Percentiles rank a stretch among this genome's conserved stretches.
phyloP scores from a whole-genome alignment of 2,113 vertebrate genomes.

The Leucoraja erinaceus region DNA sequence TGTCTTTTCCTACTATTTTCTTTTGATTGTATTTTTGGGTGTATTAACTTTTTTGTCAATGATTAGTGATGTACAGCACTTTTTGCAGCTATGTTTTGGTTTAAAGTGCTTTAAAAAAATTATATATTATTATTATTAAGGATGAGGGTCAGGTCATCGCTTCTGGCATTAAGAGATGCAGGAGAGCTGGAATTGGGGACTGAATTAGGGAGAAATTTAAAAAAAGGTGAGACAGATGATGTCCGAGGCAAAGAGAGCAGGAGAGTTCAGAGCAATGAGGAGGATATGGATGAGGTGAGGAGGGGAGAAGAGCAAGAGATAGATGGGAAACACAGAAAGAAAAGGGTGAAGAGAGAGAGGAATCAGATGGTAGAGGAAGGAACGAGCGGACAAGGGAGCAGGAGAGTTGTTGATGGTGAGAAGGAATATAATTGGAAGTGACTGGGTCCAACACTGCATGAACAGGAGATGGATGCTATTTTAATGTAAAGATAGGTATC shows the following conservation, averaged over 20 bases:
- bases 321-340: too few relatives aligned
- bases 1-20: too few relatives aligned
- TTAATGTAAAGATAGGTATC: not conserved
- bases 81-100: too few relatives aligned
- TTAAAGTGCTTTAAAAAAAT: too few relatives aligned
- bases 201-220: not conserved
- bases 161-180: too few relatives aligned
- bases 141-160: too few relatives aligned
- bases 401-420: not conserved
- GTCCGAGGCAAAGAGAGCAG: not conserved
- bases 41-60: too few relatives aligned
- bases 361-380: not conserved
- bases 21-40: too few relatives aligned
- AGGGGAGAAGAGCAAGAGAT: not conserved
- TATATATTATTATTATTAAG: too few relatives aligned
- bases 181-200: too few relatives aligned
- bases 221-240: not conserved
- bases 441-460: not conserved
- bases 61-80: too few relatives aligned
- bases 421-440: not conserved
- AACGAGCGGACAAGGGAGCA: not conserved
- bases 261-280: not conserved
- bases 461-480: not conserved
- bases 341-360: not conserved
- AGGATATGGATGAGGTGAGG: not conserved